phyloP scores from a whole-genome alignment of 1,140 invertebrate genomes.

The Apis laboriosa region DNA sequence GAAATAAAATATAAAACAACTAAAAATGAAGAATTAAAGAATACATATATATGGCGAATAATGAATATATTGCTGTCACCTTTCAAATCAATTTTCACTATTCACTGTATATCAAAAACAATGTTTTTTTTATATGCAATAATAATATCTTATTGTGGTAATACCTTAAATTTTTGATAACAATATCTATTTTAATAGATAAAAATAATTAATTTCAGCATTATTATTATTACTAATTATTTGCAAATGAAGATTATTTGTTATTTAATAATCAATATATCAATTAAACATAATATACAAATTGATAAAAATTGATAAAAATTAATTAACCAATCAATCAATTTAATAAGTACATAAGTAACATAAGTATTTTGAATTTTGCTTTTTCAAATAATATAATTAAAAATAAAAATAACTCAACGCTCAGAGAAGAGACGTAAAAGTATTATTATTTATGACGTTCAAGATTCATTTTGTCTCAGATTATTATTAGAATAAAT shows the following conservation, averaged over 20 bases:
- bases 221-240: neutral
- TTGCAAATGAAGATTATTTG: neutral
- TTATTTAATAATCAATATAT: neutral
- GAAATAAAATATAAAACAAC: constrained; percentile 64
- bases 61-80: neutral
- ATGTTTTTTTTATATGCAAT: neutral
- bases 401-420: constrained; percentile 1
- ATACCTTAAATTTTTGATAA: neutral
- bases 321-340: neutral
- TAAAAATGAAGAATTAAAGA: neutral
- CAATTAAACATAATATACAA: too few species aligned
- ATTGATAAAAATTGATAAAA: too few species aligned
- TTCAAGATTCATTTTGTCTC: neutral
- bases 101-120: neutral
- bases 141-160: neutral
- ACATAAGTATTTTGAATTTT: neutral
- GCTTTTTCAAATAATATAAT: neutral
- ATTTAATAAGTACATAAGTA: too few species aligned
- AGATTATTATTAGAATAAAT: constrained; percentile 15
- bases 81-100: neutral
- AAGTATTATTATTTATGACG: constrained; percentile 6
- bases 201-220: neutral
- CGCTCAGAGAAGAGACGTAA: neutral
- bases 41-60: too few species aligned
- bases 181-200: neutral